Percentiles rank a stretch among this genome's conserved stretches.
Conservation (phyloP, 2,113 vertebrate genomes). For the Beaufortia kweichowensis region DNA sequence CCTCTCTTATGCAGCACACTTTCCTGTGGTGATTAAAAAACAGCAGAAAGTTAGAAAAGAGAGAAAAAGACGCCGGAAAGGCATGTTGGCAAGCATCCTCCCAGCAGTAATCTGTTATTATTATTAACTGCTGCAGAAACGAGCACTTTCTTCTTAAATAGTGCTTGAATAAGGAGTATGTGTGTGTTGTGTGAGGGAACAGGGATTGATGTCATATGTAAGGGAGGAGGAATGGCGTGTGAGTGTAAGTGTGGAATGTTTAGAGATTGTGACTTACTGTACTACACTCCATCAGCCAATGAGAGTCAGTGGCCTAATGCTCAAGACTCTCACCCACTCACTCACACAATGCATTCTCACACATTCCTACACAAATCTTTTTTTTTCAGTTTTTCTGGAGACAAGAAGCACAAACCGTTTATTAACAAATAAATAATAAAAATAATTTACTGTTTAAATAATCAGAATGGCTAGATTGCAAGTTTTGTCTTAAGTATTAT, state of each 20-base stretch:
- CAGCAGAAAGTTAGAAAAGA: constrained; percentile 47
- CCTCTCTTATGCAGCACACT: constrained; percentile 43
- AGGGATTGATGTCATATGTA: background rate
- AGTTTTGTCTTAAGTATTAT: too few relatives aligned
- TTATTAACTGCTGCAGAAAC: constrained; percentile 35
- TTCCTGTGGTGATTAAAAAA: constrained; percentile 65
- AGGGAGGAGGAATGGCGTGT: background rate
- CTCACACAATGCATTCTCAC: constrained; percentile 23
- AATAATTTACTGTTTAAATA: background rate
- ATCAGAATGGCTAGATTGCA: too few relatives aligned
- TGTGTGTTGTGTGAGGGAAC: constrained; percentile 6
- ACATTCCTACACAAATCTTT: background rate
- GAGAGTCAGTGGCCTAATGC: constrained; percentile 22
- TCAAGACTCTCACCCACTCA: background rate
- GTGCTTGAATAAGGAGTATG: constrained; percentile 46
- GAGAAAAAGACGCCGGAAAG: constrained; percentile 16
- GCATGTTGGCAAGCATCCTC: constrained; percentile 37
- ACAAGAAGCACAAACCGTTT: background rate
- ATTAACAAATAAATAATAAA: constrained; percentile 12
- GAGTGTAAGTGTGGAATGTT: background rate
- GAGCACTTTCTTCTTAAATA: constrained; percentile 39
- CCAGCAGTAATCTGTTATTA: constrained; percentile 9
- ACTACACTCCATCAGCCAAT: constrained; percentile 27
- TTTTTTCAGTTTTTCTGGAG: background rate
- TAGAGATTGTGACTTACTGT: constrained; percentile 23